Percentiles rank a stretch among this genome's conserved stretches.
These are phyloP conservation scores for Oceanites oceanicus DNA, from an alignment of 2,113 vertebrate species.

Conservation along the genomic window DNA sequence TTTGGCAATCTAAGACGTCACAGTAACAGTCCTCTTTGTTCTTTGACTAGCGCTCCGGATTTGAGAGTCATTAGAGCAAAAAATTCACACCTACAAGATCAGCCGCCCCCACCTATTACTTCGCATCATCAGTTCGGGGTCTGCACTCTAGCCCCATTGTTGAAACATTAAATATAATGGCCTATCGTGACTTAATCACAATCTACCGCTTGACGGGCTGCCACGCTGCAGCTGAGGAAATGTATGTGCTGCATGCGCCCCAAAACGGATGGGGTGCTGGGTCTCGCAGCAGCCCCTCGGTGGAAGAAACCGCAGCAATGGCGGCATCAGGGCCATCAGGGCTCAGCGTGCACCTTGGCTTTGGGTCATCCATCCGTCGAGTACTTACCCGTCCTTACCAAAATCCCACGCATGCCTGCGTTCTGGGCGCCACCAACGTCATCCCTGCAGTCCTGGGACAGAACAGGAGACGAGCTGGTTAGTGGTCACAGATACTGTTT, in stretches of 20 bases:
- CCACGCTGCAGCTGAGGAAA: background rate
- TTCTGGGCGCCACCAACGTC: slow-evolving; percentile 92
- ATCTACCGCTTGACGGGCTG: background rate
- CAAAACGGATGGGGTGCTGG: background rate
- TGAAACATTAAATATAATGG: no score
- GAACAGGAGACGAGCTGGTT: background rate
- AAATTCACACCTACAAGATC: background rate
- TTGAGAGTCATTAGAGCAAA: background rate
- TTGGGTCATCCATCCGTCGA: fast-evolving
- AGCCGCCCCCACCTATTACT: background rate
- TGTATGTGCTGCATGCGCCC: background rate
- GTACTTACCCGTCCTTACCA: slow-evolving; percentile 88
- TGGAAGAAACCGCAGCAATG: fast-evolving
- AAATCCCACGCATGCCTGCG: slow-evolving; percentile 89
- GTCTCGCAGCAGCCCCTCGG: background rate
- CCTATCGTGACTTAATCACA: background rate
- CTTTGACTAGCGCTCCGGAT: background rate
- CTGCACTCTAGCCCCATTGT: background rate
- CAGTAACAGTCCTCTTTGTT: background rate
- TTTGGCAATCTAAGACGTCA: background rate
- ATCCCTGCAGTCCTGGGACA: slow-evolving; percentile 87
- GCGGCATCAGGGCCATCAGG: no score
- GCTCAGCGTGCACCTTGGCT: background rate
- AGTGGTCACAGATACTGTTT: background rate
- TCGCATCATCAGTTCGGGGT: background rate